These are phyloP conservation scores for Panonychus citri DNA, from an alignment of 1,140 invertebrate species.

Conservation along the genomic window DNA sequence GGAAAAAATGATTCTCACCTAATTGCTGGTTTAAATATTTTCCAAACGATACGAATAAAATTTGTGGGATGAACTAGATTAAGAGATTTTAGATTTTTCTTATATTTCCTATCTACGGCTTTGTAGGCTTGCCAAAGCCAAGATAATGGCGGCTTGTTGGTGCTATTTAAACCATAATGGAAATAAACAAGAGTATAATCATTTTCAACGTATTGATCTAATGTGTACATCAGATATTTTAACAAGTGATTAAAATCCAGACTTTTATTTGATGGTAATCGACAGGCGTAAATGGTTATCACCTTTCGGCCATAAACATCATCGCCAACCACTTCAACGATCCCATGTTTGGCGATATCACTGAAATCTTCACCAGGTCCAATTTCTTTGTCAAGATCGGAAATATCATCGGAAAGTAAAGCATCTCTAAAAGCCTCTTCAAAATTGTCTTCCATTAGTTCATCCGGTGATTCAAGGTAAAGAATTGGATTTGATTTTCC, in stretches of 20 bases:
- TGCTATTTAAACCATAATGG: constrained; percentile 83
- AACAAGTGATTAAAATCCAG: constrained; percentile 58
- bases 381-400: constrained; percentile 18
- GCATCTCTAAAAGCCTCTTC: constrained; percentile 46
- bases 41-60: constrained; percentile 87
- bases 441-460: constrained; percentile 76
- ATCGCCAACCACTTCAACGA: constrained; percentile 70
- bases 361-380: constrained; percentile 33
- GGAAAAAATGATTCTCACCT: constrained; percentile 27
- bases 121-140: constrained; percentile 96
- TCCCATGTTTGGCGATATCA: constrained; percentile 54
- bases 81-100: constrained; percentile 94
- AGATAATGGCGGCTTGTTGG: constrained; percentile 81
- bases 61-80: constrained; percentile 96
- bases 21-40: constrained; percentile 80
- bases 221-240: constrained; percentile 70
- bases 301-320: constrained; percentile 72
- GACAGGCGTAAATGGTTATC: constrained; percentile 80
- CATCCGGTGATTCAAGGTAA: constrained; percentile 48
- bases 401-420: constrained; percentile 17
- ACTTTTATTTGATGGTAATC: constrained; percentile 61
- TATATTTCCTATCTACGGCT: constrained; percentile 91
- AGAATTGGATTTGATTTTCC: neutral
- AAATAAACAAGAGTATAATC: constrained; percentile 99
- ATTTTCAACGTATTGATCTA: constrained; percentile 94